Conservation (phyloP, 92 coral and sea anemone species). For the Scolanthus callimorphus region DNA sequence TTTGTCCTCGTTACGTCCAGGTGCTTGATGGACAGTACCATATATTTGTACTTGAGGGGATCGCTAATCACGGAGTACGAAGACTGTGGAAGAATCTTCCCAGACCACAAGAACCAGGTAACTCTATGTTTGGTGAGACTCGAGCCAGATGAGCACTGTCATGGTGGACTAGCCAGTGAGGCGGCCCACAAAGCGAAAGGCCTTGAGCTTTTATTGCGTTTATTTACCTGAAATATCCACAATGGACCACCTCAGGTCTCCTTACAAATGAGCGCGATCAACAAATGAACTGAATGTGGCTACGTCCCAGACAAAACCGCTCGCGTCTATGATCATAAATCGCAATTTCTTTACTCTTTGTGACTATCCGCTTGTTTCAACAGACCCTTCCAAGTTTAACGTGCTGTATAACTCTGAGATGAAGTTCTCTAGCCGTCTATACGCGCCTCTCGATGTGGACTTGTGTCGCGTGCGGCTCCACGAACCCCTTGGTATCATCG, state of each 20-base stretch:
- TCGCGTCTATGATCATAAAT: not conserved
- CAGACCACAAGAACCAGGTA: conserved; percentile 84
- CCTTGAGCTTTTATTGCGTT: no score
- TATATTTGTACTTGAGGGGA: conserved; percentile 89
- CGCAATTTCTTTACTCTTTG: not conserved
- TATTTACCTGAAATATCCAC: no score
- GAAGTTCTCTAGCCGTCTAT: conserved; percentile 72
- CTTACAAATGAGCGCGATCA: no score
- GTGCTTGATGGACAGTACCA: conserved; percentile 92
- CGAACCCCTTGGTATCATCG: conserved; percentile 80
- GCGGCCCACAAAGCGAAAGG: no score
- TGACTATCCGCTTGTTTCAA: not conserved
- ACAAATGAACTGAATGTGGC: no score
- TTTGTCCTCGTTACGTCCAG: conserved; percentile 5
- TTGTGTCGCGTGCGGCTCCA: conserved; percentile 96
- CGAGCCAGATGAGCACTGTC: no score
- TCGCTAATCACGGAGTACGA: conserved; percentile 66
- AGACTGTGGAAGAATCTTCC: conserved; percentile 70
- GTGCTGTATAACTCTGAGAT: conserved; percentile 88
- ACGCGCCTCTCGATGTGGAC: conserved; percentile 89
- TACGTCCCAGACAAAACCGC: no score
- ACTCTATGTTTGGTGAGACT: no score
- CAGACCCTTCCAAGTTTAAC: conserved; percentile 73
- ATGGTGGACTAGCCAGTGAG: no score
- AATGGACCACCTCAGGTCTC: no score